phyloP scores from a whole-genome alignment of 2,797 vertebrate species.

The Silurus lanzhouensis region DNA sequence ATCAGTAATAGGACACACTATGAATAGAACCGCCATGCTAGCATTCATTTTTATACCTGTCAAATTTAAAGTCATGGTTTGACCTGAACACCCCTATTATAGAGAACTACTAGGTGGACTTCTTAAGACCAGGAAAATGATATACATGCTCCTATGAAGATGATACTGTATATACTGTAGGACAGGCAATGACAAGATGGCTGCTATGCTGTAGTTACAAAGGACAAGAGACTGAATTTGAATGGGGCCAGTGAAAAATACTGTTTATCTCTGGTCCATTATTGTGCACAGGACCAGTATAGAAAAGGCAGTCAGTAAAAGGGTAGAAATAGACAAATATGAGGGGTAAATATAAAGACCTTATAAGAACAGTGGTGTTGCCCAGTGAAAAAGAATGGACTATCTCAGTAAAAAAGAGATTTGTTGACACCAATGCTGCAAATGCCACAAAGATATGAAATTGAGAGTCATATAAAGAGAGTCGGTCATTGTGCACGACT shows the following conservation, averaged over 20 bases:
- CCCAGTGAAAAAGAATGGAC: too few relatives aligned
- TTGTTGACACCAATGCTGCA: neutral
- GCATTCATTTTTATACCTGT: too few relatives aligned
- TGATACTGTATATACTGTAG: neutral
- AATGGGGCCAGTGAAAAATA: neutral
- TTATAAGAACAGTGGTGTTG: neutral
- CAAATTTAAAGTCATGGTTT: too few relatives aligned
- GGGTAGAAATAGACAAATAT: neutral
- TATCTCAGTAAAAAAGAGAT: neutral
- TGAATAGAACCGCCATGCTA: too few relatives aligned
- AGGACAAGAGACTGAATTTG: neutral
- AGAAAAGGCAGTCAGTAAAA: neutral
- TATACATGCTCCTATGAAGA: neutral
- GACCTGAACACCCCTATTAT: too few relatives aligned
- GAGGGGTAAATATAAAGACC: neutral
- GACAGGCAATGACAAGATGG: neutral
- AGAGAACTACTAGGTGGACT: neutral
- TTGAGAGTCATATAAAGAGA: neutral
- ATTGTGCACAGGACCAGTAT: neutral
- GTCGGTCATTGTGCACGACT: conserved; percentile 5
- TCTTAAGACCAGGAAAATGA: neutral
- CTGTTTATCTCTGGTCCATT: neutral
- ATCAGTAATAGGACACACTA: too few relatives aligned
- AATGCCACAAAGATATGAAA: conserved; percentile 18
- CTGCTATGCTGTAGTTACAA: neutral